Evolutionary conservation across 2,113 vertebrate genomes (phyloP).

Genomic region (Anas platyrhynchos): DNA sequence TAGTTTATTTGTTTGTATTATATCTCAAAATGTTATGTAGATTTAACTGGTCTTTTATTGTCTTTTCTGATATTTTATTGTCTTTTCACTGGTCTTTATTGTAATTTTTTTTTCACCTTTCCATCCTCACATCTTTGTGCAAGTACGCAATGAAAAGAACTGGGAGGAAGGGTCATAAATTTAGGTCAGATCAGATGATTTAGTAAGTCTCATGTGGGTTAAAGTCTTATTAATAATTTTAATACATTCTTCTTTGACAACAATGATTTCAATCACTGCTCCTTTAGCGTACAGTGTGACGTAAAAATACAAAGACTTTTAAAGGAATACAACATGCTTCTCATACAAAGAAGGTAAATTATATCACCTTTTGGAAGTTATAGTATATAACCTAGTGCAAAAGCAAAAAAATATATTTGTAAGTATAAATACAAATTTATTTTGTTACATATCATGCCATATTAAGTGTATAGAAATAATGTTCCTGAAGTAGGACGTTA

Average conservation of each 20-base stretch:
- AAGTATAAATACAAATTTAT: background rate
- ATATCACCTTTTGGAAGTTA: background rate
- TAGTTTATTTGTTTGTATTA: slow-evolving; percentile 69
- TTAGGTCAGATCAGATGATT: slow-evolving; percentile 71
- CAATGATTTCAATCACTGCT: slow-evolving; percentile 50
- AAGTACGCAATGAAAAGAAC: slow-evolving; percentile 26
- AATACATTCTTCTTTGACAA: slow-evolving; percentile 60
- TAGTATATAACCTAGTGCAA: background rate
- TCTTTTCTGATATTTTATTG: no score
- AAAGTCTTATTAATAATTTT: slow-evolving; percentile 70
- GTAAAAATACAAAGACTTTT: slow-evolving; percentile 9
- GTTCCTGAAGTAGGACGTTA: background rate
- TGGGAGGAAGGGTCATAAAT: slow-evolving; percentile 67
- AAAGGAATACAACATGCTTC: background rate
- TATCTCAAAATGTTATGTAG: slow-evolving; percentile 49
- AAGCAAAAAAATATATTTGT: background rate
- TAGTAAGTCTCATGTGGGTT: slow-evolving; percentile 58
- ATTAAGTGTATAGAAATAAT: background rate
- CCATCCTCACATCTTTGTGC: background rate
- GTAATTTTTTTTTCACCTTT: background rate
- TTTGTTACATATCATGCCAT: background rate
- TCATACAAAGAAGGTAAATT: background rate
- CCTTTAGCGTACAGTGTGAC: background rate
- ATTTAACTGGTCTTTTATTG: slow-evolving; percentile 35
- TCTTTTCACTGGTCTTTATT: slow-evolving; percentile 42